phyloP scores from a whole-genome alignment of 2,113 vertebrate species.

The Trachemys scripta region DNA sequence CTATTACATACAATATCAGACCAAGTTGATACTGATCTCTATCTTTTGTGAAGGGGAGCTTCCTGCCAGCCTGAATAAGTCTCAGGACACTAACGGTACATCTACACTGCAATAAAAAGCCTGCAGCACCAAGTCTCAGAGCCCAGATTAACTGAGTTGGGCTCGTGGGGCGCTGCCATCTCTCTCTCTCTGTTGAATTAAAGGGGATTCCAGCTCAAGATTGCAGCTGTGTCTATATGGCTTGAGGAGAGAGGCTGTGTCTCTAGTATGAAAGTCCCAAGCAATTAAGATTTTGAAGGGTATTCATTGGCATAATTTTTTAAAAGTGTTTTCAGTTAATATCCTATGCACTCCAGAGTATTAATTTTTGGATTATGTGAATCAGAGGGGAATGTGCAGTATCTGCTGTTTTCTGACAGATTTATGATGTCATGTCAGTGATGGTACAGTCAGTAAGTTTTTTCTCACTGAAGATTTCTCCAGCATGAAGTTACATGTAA shows the following conservation, averaged over 20 bases:
- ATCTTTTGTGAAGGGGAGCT: background rate
- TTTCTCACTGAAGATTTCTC: background rate
- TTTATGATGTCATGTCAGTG: background rate
- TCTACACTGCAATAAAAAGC: background rate
- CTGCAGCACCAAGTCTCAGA: background rate
- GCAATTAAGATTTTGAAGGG: background rate
- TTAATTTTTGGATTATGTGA: background rate
- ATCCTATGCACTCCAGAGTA: background rate
- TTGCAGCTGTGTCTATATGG: background rate
- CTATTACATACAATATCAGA: background rate
- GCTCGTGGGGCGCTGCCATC: too few relatives aligned
- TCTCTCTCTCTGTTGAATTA: background rate
- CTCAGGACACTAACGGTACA: background rate
- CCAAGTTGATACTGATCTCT: background rate
- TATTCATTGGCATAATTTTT: background rate
- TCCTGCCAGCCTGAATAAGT: slow-evolving; percentile 4
- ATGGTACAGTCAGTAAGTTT: background rate
- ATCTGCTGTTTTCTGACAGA: background rate
- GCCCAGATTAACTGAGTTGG: background rate
- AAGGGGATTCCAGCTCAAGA: background rate
- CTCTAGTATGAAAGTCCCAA: background rate
- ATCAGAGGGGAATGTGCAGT: background rate
- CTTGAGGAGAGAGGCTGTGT: background rate
- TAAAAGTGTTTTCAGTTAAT: background rate
- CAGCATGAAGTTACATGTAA: background rate